phyloP scores from a whole-genome alignment of 2,113 vertebrate species.

The Melanerpes aurifrons region DNA sequence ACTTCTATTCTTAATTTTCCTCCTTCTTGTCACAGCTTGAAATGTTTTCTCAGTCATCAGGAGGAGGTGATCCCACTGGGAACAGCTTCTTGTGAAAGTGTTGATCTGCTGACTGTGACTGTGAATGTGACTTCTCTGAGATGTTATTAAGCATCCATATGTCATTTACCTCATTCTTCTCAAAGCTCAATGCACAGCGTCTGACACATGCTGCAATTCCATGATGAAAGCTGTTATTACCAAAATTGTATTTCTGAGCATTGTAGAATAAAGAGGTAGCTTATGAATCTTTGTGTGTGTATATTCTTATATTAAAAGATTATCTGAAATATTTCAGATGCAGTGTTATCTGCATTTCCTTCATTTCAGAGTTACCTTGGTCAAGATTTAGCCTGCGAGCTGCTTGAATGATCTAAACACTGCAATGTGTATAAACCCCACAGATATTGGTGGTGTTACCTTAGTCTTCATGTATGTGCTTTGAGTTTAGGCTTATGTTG shows the following conservation, averaged over 20 bases:
- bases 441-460: neutral
- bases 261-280: neutral
- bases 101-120: slow-evolving; percentile 45
- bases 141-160: slow-evolving; percentile 29
- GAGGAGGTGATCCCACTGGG: slow-evolving; percentile 29
- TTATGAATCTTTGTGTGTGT: neutral
- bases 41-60: slow-evolving; percentile 21
- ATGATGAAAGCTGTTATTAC: neutral
- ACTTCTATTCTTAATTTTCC: neutral
- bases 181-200: neutral
- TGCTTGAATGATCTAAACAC: neutral
- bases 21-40: slow-evolving; percentile 23
- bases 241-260: neutral
- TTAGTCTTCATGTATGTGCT: neutral
- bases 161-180: neutral
- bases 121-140: slow-evolving; percentile 40
- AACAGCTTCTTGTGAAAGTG: slow-evolving; percentile 33
- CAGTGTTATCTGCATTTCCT: neutral
- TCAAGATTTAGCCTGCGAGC: neutral
- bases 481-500: neutral
- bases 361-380: neutral
- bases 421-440: neutral
- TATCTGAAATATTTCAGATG: neutral
- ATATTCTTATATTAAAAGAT: neutral
- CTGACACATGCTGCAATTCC: neutral